Percentiles rank a stretch among this genome's conserved stretches.
phyloP scores from a whole-genome alignment of 2,797 vertebrate species.

The Protosalanx chinensis region DNA sequence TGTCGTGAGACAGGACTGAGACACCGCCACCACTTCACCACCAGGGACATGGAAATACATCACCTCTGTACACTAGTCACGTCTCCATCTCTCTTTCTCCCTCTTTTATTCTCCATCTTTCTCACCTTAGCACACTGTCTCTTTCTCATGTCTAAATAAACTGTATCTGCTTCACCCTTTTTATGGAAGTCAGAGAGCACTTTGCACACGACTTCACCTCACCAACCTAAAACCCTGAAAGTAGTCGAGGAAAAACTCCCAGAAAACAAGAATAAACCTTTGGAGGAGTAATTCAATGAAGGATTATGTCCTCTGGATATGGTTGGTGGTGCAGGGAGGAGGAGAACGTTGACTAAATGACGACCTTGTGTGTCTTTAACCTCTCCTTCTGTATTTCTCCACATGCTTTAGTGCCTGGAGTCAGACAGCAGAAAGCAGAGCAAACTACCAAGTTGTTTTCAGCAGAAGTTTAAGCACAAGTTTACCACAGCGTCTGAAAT shows the following conservation, averaged over 20 bases:
- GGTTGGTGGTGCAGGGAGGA: too few relatives aligned
- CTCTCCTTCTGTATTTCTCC: conserved; percentile 1
- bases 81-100: background rate
- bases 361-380: too few relatives aligned
- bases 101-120: background rate
- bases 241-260: too few relatives aligned
- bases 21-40: conserved; percentile 26
- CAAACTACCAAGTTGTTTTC: background rate
- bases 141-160: too few relatives aligned
- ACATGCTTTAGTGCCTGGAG: background rate
- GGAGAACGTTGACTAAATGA: too few relatives aligned
- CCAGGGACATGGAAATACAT: conserved; percentile 22
- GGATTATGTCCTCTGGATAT: too few relatives aligned
- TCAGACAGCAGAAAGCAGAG: background rate
- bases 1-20: conserved; percentile 11
- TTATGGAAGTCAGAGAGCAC: too few relatives aligned
- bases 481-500: background rate
- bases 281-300: too few relatives aligned
- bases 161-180: too few relatives aligned
- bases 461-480: background rate
- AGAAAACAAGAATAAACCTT: too few relatives aligned
- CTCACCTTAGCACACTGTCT: background rate
- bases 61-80: background rate
- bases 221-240: too few relatives aligned
- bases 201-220: too few relatives aligned